These are phyloP conservation scores for Drosophila lutescens DNA, from an alignment of 2,888 invertebrate genomes.

Conservation along the genomic window DNA sequence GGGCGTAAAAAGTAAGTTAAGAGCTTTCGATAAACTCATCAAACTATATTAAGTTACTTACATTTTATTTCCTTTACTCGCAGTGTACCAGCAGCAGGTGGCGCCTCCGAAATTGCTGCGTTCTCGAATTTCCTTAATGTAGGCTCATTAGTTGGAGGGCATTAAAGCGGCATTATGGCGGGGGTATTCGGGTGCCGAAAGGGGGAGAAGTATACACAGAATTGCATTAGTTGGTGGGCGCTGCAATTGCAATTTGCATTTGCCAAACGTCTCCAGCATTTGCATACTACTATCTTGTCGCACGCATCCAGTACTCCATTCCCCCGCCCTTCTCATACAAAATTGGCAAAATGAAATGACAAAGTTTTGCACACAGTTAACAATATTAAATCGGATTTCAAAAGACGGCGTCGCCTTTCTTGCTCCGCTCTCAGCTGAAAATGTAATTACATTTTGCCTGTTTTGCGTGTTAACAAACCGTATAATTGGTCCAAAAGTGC, in stretches of 20 bases:
- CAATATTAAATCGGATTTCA: conserved; percentile 80
- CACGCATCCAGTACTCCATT: conserved; percentile 10
- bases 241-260: conserved; percentile 51
- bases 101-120: conserved; percentile 52
- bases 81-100: conserved; percentile 55
- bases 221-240: conserved; percentile 49
- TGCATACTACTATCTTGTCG: conserved; percentile 59
- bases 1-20: no score
- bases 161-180: conserved; percentile 74
- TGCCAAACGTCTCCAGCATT: conserved; percentile 62
- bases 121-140: conserved; percentile 69
- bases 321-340: conserved; percentile 41
- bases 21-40: no score
- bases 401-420: conserved; percentile 46
- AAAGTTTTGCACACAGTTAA: conserved; percentile 79
- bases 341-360: conserved; percentile 76
- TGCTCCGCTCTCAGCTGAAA: conserved; percentile 52
- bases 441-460: conserved; percentile 78
- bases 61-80: neutral
- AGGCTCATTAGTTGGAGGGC: conserved; percentile 75
- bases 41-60: neutral
- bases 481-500: conserved; percentile 70
- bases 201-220: conserved; percentile 2
- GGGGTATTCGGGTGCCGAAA: conserved; percentile 17
- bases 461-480: conserved; percentile 80